Evolutionary conservation across 2,113 vertebrate genomes (phyloP), one percentile per base, ranked within the genome.

Genomic region (Pseudonaja textilis): DNA sequence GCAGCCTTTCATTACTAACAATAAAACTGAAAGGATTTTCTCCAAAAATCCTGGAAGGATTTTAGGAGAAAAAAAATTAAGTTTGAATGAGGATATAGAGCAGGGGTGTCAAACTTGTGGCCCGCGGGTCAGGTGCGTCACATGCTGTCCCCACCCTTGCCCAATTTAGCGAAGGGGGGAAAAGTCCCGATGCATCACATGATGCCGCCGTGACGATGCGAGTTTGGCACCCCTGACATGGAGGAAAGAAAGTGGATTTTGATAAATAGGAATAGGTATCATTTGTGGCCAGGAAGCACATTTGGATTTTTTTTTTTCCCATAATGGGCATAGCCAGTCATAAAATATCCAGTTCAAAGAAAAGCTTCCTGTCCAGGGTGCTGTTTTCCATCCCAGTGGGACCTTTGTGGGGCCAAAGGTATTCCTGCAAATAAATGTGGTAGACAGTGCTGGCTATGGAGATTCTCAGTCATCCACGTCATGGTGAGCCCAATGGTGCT

Each of bases 1-100:
- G n/a, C 52, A 74, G 74, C 85, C 59, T 95, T 95, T 95, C 64
- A 86, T 56, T 94, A 91, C 56, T 64, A 94, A 94, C 23, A 29
- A 56, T 81, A 88, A 52, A 93, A 74, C 42, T 95, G 90, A 96
- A 90, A 5, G 89, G 85, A 95, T n/a, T 50, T 50, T 50, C 47
- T 47, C 47, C 47, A 47, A 47, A 47, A 20, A 3, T 0, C 0
- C 7, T 34, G 22, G 23, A 4, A 64, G 42, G 18, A 12, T 45
- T 90, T 45, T 59, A 89, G 54, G 95, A 95, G 86, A 88, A 87
- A 94, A 59, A 34, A 22, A 29, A 1, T 3, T 93, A 85, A 81
- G 47, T 93, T 14, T 94, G 9, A 45, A n/a, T 90, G 56, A 90
- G 3, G 90, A 88, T 95, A 95, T 50, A 26, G 92, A 93, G 55